Evolutionary conservation across 2,113 vertebrate species (phyloP), one percentile per base, ranked within the genome.

Genomic region (Octodon degus): DNA sequence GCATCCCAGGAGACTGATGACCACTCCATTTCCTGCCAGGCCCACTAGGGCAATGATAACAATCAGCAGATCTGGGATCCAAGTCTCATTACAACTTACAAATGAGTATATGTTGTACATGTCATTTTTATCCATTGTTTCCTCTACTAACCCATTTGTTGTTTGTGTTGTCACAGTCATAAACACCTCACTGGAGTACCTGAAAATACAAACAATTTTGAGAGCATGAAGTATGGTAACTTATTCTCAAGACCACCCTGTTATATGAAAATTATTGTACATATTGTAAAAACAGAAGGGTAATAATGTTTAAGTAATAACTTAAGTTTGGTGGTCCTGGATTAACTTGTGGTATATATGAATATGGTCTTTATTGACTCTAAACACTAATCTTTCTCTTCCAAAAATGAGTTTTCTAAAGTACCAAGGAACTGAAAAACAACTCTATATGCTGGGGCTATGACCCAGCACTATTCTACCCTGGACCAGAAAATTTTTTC

Each of bases 151-250:
- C 43, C 5, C 3, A 43, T 43, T 43, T 43, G 43, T 43, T 43
- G 3, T 43, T 43, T 43, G 43, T 43, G 43, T 43, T 43, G 43
- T 43, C 43, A 43, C 5, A 43, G 3, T 84, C n/a, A 9, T n/a
- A 43, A 89, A n/a, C 0, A 6, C 67, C 70, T 30, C 62, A 12
- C 25, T 79, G 80, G 53, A 76, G 32, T 5, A 32, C 11, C 95
- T 97, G 92, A 22, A 47, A 93, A 89, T 37, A 68, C 40, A 70
- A 89, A 79, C 53, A 82, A 81, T 60, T 0, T 60, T 95, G 65
- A 96, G 22, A 27, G 65, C 14, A 17, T 50, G 9, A 4, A 10
- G 6, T 12, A 3, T 7, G 16, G 12, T 58, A 1, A 70, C 37
- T 47, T 43, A 16, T 40, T 70, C 37, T 70, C 6, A 70, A n/a